Evolutionary conservation across 2,113 vertebrate genomes (phyloP), one percentile per base, ranked within the genome.

Genomic region (Zosterops pallidus): DNA sequence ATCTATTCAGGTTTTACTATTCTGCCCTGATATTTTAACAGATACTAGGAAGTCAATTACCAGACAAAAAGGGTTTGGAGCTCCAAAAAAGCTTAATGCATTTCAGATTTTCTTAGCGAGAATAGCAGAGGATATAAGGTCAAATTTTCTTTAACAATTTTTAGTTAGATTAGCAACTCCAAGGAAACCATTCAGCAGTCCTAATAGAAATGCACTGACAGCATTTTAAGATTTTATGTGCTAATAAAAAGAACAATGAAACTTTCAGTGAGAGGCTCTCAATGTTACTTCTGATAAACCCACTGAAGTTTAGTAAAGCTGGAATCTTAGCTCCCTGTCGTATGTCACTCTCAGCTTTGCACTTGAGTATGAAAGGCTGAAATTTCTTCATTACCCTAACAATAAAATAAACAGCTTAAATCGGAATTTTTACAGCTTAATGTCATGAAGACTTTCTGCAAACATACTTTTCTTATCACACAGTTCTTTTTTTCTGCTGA

Each of bases 71-170:
- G 28, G 7, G 33, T 83, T 79, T 86, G 52, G 50, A 94, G 71
- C 44, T 85, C 46, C 15, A 55, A 94, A 90, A 55, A 95, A 91
- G 77, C 41, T 79, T 59, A 78, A 81, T 93, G 67, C 37, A 91
- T 85, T 86, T 46, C 41, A 92, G 49, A 50, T 52, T 94, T 96
- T 81, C 28, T 69, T 69, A 60, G 37, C 69, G 44, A 92, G 97
- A 96, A 95, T 84, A 95, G 67, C 21, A 84, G 25, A 65, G 35
- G 26, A 83, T 65, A 64, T 21, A 64, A 60, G 84, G 84, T 90
- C 93, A 90, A 67, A n/a, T 53, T 92, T 97, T 91, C 87, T 92
- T 97, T 76, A 95, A 78, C 37, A 95, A 84, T 70, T 86, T 65
- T 95, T 60, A 29, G 50, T 92, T 87, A 31, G 6, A 80, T 69